phyloP scores from a whole-genome alignment of 2,797 vertebrate species.

The Phaenicophaeus curvirostris region DNA sequence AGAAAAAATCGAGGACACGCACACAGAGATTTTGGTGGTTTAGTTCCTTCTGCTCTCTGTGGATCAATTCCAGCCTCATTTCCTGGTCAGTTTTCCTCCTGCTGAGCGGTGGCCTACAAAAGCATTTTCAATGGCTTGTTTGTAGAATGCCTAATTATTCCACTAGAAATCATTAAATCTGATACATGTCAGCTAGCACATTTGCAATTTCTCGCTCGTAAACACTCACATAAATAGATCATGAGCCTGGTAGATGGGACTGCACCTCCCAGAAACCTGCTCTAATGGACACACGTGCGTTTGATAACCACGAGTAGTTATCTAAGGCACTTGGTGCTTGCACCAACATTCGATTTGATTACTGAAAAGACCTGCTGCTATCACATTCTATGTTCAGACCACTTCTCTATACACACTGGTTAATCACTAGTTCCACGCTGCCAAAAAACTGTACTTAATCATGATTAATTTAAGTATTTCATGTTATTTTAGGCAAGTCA shows the following conservation, averaged over 20 bases:
- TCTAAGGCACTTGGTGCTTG: not conserved
- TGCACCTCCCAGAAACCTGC: not conserved
- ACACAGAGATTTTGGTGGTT: not conserved
- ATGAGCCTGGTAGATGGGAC: not conserved
- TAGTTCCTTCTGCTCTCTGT: constrained; percentile 8
- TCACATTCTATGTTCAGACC: not conserved
- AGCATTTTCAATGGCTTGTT: not conserved
- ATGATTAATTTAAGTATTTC: not conserved
- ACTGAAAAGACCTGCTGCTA: not conserved
- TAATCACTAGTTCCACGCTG: not conserved
- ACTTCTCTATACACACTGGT: not conserved
- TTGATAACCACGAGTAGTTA: not conserved
- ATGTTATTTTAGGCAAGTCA: not conserved
- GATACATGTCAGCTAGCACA: not conserved
- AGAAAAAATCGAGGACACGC: not conserved
- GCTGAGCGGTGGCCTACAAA: constrained; percentile 17
- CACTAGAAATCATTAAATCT: not conserved
- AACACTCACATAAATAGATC: not conserved
- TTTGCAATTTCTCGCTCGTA: not conserved
- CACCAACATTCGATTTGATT: not conserved
- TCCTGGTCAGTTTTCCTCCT: constrained; percentile 1
- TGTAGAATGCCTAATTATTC: not conserved
- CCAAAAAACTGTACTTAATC: not conserved
- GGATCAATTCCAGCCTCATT: constrained; percentile 23
- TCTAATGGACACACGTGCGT: accelerated